phyloP scores from a whole-genome alignment of 2,888 invertebrate genomes.

The Xestoiulus laeticollis region DNA sequence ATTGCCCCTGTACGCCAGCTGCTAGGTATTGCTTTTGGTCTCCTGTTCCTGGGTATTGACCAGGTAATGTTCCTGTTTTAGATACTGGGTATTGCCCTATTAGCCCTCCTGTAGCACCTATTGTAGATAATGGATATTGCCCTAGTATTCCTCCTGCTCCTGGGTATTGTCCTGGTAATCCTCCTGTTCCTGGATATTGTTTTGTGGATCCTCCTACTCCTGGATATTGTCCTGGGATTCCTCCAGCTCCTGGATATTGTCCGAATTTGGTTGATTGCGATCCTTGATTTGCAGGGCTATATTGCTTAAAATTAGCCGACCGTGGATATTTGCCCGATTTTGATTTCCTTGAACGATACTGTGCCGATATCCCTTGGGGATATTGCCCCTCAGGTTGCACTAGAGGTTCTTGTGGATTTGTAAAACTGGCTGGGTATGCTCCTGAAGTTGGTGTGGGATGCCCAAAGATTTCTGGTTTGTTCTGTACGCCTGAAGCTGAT shows the following conservation, averaged over 20 bases:
- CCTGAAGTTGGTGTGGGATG: neutral
- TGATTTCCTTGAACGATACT: neutral
- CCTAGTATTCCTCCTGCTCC: too few relatives aligned
- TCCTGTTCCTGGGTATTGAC: neutral
- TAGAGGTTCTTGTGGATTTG: neutral
- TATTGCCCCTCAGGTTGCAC: neutral
- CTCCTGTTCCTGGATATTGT: too few relatives aligned
- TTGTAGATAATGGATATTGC: too few relatives aligned
- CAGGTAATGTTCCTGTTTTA: neutral
- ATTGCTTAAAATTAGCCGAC: neutral
- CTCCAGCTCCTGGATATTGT: too few relatives aligned
- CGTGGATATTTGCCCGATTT: neutral
- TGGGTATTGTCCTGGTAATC: too few relatives aligned
- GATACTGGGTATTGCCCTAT: neutral
- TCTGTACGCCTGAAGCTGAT: neutral
- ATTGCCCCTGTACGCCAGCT: neutral
- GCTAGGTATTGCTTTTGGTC: neutral
- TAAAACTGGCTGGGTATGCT: neutral
- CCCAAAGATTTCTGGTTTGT: neutral
- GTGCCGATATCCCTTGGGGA: neutral
- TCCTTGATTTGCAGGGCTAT: neutral
- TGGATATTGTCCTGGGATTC: too few relatives aligned
- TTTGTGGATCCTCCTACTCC: too few relatives aligned
- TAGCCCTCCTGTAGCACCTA: neutral
- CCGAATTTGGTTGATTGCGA: too few relatives aligned